Conservation (phyloP, 1,140 invertebrate genomes). For the Diploscapter pachys region DNA sequence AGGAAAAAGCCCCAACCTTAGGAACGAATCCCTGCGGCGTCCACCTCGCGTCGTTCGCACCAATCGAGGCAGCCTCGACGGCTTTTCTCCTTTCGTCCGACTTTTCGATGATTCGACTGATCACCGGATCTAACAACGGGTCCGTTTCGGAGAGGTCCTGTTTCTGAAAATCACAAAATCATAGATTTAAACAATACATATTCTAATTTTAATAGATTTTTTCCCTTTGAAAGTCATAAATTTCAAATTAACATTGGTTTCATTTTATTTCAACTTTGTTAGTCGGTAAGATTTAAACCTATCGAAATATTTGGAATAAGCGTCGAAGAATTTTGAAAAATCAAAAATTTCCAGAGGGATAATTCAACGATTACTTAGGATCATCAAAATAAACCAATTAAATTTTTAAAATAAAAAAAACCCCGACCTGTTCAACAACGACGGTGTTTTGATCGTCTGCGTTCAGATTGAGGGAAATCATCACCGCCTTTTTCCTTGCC, state of each 20-base stretch:
- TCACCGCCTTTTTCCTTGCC: constrained; percentile 22
- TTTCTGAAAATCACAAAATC: too few relatives aligned
- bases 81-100: constrained; percentile 5
- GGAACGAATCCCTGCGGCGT: constrained; percentile 30
- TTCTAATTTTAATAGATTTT: not conserved
- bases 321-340: too few relatives aligned
- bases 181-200: too few relatives aligned
- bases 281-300: too few relatives aligned
- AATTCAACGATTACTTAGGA: too few relatives aligned
- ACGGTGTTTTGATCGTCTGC: constrained; percentile 16
- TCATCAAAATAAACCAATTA: constrained; percentile 23
- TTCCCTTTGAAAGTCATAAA: not conserved
- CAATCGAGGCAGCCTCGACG: constrained; percentile 9
- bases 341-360: too few relatives aligned
- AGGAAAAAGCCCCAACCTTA: constrained; percentile 1
- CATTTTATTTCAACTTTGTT: too few relatives aligned
- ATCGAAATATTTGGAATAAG: too few relatives aligned
- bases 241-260: too few relatives aligned
- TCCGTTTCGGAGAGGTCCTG: not conserved
- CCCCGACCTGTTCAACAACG: constrained; percentile 7
- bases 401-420: constrained; percentile 11
- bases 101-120: constrained; percentile 27
- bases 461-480: constrained; percentile 37
- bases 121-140: constrained; percentile 21
- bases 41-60: constrained; percentile 20